Evolutionary conservation across 2,797 vertebrate species (phyloP).

Genomic region (Xiphophorus birchmanni): DNA sequence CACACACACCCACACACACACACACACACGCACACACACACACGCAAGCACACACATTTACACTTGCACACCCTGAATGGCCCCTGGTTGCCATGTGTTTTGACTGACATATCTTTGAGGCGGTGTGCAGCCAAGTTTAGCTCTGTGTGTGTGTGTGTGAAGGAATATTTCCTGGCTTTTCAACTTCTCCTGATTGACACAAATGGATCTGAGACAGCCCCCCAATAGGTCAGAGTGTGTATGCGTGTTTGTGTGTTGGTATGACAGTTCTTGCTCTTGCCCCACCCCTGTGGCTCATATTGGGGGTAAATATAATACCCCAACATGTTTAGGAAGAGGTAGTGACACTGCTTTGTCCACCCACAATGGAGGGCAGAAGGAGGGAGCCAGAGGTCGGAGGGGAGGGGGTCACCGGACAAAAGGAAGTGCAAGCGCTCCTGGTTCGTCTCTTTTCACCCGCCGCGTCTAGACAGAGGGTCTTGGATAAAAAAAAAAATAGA

Average conservation of each 20-base stretch:
- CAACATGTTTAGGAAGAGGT: conserved; percentile 86
- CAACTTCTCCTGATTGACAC: conserved; percentile 77
- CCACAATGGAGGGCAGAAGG: conserved; percentile 78
- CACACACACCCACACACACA: neutral
- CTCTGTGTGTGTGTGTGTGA: conserved; percentile 46
- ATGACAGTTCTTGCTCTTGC: conserved; percentile 55
- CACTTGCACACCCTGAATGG: conserved; percentile 42
- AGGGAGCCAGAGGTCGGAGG: conserved; percentile 66
- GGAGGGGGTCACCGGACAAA: conserved; percentile 70
- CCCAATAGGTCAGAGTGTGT: conserved; percentile 67
- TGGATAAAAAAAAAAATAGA: conserved; percentile 25
- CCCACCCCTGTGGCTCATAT: conserved; percentile 68
- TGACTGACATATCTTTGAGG: conserved; percentile 76
- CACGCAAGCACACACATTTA: conserved; percentile 23
- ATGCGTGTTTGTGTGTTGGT: conserved; percentile 62
- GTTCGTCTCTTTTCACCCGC: conserved; percentile 72
- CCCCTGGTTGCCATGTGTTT: conserved; percentile 77
- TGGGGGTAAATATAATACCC: conserved; percentile 78
- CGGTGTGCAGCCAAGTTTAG: conserved; percentile 73
- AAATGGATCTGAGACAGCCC: conserved; percentile 67
- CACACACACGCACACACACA: too few species aligned
- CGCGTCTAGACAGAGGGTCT: conserved; percentile 79
- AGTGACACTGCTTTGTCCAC: conserved; percentile 80
- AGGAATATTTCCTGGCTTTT: conserved; percentile 76
- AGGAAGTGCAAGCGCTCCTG: conserved; percentile 65